Conservation (phyloP, 1,140 invertebrate genomes). For the Mactra quadrangularis region DNA sequence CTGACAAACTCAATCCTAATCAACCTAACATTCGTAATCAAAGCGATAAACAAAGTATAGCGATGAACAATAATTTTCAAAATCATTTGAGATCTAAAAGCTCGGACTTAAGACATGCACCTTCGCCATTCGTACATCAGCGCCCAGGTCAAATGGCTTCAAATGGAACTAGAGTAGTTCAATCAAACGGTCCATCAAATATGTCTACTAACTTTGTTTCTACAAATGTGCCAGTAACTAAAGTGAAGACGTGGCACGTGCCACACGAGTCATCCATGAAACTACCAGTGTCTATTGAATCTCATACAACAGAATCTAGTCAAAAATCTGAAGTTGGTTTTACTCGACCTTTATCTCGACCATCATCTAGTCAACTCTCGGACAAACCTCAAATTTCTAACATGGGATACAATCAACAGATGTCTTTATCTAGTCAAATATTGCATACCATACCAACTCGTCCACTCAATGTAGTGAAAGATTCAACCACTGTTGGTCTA, state of each 20-base stretch:
- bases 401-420: neutral
- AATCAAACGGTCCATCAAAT: neutral
- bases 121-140: neutral
- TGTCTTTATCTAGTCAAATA: slow-evolving; percentile 27
- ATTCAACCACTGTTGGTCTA: neutral
- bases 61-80: neutral
- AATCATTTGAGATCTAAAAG: slow-evolving; percentile 21
- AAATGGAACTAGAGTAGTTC: neutral
- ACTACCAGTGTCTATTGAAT: too few species aligned
- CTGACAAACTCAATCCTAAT: neutral
- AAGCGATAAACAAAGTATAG: neutral
- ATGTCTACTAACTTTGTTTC: slow-evolving; percentile 6
- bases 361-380: too few species aligned
- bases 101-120: neutral
- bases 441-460: too few species aligned
- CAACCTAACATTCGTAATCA: too few species aligned
- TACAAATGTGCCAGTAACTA: neutral
- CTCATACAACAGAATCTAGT: neutral
- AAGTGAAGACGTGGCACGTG: slow-evolving; percentile 46
- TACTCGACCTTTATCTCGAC: too few species aligned
- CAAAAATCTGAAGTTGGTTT: neutral
- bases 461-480: neutral
- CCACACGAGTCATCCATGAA: neutral
- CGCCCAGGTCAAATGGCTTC: neutral
- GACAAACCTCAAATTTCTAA: too few species aligned